phyloP scores from a whole-genome alignment of 2,888 invertebrate genomes.

The Hirtodrosophila confusa region DNA sequence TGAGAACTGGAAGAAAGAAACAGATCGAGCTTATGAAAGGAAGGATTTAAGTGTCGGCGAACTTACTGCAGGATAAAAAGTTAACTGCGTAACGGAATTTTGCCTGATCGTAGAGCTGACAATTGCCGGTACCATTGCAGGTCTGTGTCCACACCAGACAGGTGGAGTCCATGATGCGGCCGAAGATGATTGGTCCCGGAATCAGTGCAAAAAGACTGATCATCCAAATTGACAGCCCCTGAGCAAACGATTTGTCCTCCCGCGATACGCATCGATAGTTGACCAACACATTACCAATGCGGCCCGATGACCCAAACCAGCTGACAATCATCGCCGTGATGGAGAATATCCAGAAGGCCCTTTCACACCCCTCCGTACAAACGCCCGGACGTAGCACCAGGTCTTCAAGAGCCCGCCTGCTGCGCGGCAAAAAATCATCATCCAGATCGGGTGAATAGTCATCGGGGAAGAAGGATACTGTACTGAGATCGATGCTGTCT shows the following conservation, averaged over 20 bases:
- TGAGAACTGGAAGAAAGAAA: conserved; percentile 84
- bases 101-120: conserved; percentile 88
- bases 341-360: conserved; percentile 85
- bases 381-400: conserved; percentile 83
- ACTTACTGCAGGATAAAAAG: conserved; percentile 85
- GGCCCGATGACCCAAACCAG: conserved; percentile 87
- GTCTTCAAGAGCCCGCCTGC: conserved; percentile 34
- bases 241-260: conserved; percentile 88
- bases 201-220: conserved; percentile 88
- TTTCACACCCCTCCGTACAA: conserved; percentile 85
- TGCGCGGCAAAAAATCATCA: conserved; percentile 41
- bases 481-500: conserved; percentile 5
- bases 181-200: conserved; percentile 88
- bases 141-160: conserved; percentile 88
- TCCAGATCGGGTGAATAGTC: conserved; percentile 33
- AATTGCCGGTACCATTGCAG: conserved; percentile 87
- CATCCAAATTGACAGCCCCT: conserved; percentile 87
- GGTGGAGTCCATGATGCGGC: conserved; percentile 88
- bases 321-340: conserved; percentile 86
- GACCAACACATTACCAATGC: conserved; percentile 88
- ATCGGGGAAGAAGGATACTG: conserved; percentile 38
- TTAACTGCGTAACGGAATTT: conserved; percentile 86
- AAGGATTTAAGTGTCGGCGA: neutral
- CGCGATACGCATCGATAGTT: conserved; percentile 87
- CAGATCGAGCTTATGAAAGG: neutral